phyloP scores from a whole-genome alignment of 2,888 invertebrate genomes.

The Ennomos erosarius region DNA sequence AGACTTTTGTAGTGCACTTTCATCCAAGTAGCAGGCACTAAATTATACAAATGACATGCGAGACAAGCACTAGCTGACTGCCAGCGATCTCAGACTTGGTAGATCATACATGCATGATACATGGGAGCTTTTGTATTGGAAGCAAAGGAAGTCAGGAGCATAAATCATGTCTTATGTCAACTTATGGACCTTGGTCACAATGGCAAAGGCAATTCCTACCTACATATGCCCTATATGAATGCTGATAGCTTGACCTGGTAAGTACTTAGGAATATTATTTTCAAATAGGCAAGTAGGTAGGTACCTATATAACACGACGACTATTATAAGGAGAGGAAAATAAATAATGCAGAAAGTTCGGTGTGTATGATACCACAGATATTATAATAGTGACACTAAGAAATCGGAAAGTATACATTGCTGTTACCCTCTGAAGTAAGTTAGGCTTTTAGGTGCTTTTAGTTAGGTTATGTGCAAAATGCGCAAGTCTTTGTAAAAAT shows the following conservation, averaged over 20 bases:
- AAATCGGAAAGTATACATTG: too few relatives aligned
- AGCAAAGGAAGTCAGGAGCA: conserved; percentile 21
- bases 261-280: conserved; percentile 2
- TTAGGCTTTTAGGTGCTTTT: too few relatives aligned
- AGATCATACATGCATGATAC: conserved; percentile 43
- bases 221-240: conserved; percentile 12
- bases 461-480: too few relatives aligned
- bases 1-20: conserved; percentile 42
- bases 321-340: too few relatives aligned
- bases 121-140: conserved; percentile 46
- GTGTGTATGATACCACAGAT: too few relatives aligned
- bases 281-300: too few relatives aligned
- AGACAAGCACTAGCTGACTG: conserved; percentile 45
- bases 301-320: too few relatives aligned
- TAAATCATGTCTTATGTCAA: conserved; percentile 27
- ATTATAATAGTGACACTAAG: too few relatives aligned
- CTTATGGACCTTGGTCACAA: conserved; percentile 11
- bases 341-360: too few relatives aligned
- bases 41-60: conserved; percentile 64
- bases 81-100: conserved; percentile 51
- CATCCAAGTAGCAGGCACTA: conserved; percentile 56
- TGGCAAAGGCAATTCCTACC: conserved; percentile 12
- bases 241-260: neutral
- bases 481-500: too few relatives aligned
- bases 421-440: too few relatives aligned